phyloP scores from a whole-genome alignment of 2,797 vertebrate genomes.

The Cirrhinus mrigala region DNA sequence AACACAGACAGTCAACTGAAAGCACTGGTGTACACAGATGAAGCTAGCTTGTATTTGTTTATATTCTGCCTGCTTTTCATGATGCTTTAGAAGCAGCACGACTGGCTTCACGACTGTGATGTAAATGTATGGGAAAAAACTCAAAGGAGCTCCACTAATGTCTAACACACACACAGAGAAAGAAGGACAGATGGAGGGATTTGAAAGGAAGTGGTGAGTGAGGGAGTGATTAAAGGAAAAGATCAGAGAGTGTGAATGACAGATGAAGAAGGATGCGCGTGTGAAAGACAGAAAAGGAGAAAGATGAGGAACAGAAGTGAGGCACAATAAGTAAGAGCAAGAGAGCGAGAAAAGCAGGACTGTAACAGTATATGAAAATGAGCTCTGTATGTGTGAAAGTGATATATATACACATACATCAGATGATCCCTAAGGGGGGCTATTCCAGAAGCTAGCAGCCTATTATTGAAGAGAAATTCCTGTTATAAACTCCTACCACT shows the following conservation, averaged over 20 bases:
- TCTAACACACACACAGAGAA: slow-evolving; percentile 60
- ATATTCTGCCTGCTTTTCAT: slow-evolving; percentile 23
- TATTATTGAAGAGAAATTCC: slow-evolving; percentile 41
- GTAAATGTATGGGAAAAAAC: slow-evolving; percentile 6
- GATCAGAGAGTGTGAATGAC: slow-evolving; percentile 57
- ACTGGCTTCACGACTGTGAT: slow-evolving; percentile 14
- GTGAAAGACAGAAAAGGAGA: slow-evolving; percentile 21
- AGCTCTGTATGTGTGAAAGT: slow-evolving; percentile 17
- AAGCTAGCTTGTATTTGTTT: slow-evolving; percentile 36
- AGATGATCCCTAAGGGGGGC: slow-evolving; percentile 67
- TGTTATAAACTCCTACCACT: slow-evolving; percentile 10
- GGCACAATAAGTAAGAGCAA: not conserved
- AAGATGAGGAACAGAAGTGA: slow-evolving; percentile 18
- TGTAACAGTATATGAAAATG: slow-evolving; percentile 58
- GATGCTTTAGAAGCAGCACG: slow-evolving; percentile 7
- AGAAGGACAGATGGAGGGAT: slow-evolving; percentile 60
- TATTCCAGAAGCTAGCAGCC: slow-evolving; percentile 48
- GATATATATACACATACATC: slow-evolving; percentile 58
- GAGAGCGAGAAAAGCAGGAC: slow-evolving; percentile 61
- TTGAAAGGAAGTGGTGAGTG: slow-evolving; percentile 32
- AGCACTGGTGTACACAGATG: slow-evolving; percentile 15
- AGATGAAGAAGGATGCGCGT: slow-evolving; percentile 60
- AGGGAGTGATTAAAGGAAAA: slow-evolving; percentile 42
- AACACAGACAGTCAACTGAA: slow-evolving; percentile 32
- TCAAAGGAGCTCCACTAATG: slow-evolving; percentile 61